Percentiles rank a stretch among this genome's conserved stretches.
Conservation (phyloP, 2,113 vertebrate species). For the Seriola rivoliana region DNA sequence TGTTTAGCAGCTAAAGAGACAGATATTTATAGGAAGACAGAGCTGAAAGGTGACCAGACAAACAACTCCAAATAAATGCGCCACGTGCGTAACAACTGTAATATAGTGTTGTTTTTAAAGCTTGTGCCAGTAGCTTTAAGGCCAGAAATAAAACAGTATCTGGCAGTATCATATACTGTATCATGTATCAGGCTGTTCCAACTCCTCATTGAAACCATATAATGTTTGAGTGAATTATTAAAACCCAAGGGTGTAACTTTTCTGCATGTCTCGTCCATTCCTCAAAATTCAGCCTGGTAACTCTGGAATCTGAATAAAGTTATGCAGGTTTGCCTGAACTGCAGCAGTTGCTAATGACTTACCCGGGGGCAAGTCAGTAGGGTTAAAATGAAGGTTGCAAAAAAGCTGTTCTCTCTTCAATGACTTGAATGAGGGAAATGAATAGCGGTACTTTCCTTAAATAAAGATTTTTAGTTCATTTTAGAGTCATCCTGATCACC, state of each 20-base stretch:
- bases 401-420: too few species aligned
- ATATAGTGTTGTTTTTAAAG: neutral
- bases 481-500: conserved; percentile 3
- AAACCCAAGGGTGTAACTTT: neutral
- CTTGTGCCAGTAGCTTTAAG: neutral
- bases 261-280: neutral
- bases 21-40: neutral
- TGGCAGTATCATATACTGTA: neutral
- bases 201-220: neutral
- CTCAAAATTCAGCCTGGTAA: neutral
- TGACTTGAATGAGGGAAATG: neutral
- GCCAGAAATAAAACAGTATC: neutral
- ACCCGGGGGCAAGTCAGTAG: neutral
- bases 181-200: neutral
- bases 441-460: neutral
- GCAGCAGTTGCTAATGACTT: neutral
- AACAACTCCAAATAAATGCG: neutral
- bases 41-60: neutral
- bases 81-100: neutral
- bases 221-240: neutral
- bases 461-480: conserved; percentile 6
- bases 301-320: neutral
- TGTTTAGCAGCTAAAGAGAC: neutral
- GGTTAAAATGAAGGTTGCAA: neutral
- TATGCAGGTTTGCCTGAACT: neutral